phyloP scores from a whole-genome alignment of 2,888 invertebrate genomes.

The Acholoe squamosa region DNA sequence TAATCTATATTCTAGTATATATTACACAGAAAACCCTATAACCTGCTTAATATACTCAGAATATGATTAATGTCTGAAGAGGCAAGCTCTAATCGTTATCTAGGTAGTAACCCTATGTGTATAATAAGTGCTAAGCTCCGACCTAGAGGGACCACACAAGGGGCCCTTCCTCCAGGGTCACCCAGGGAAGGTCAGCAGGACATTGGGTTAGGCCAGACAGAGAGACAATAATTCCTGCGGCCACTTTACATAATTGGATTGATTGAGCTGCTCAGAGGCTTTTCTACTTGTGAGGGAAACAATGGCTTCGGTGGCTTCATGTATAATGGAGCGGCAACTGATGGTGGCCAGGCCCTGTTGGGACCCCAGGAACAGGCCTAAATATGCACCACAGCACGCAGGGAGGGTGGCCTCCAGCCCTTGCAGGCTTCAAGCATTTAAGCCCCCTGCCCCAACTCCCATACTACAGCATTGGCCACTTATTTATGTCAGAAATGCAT shows the following conservation, averaged over 20 bases:
- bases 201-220: constrained; percentile 43
- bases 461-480: too few relatives aligned
- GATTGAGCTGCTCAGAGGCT: constrained; percentile 44
- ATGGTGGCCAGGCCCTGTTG: neutral
- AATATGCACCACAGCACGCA: constrained; percentile 7
- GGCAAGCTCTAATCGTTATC: too few relatives aligned
- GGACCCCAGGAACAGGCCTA: constrained; percentile 3
- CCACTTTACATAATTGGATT: constrained; percentile 60
- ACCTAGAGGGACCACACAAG: neutral
- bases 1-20: too few relatives aligned
- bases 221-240: constrained; percentile 37
- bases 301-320: constrained; percentile 10
- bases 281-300: constrained; percentile 27
- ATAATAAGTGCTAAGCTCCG: too few relatives aligned
- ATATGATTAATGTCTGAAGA: too few relatives aligned
- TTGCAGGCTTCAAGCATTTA: neutral
- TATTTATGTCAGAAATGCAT: too few relatives aligned
- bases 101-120: too few relatives aligned
- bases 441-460: too few relatives aligned
- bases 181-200: neutral
- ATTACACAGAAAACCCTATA: too few relatives aligned
- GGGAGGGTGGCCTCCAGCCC: neutral
- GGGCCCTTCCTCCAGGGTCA: constrained; percentile 2
- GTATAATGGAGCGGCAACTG: constrained; percentile 49
- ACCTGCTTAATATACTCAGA: too few relatives aligned